Conservation (phyloP, 64 coral and sea anemone genomes). For the Montipora efflorescens region DNA sequence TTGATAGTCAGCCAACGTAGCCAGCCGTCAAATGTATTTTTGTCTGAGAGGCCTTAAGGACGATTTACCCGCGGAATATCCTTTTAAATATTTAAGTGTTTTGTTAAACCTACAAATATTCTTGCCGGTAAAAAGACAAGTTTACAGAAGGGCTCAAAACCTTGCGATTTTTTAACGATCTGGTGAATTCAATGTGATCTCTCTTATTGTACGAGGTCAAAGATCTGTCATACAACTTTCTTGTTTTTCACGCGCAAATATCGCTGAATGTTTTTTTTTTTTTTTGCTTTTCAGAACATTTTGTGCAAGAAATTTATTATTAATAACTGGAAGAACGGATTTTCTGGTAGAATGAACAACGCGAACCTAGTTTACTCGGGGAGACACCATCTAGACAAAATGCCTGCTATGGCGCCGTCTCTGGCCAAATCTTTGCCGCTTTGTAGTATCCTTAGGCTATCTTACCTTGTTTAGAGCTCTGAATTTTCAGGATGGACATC, state of each 20-base stretch:
- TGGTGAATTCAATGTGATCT: neutral
- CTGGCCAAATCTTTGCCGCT: neutral
- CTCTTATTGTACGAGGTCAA: neutral
- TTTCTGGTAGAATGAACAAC: neutral
- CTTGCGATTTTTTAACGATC: neutral
- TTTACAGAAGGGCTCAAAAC: neutral
- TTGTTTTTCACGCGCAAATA: neutral
- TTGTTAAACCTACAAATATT: neutral
- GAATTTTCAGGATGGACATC: constrained; percentile 24
- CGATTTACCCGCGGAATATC: neutral
- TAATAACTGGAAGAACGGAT: neutral
- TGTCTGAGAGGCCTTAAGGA: neutral
- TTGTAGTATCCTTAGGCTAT: neutral
- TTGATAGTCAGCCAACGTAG: no score
- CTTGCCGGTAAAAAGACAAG: neutral
- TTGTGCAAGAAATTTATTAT: neutral
- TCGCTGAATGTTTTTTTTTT: neutral
- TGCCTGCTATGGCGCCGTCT: no score
- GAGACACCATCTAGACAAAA: no score
- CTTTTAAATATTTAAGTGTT: neutral
- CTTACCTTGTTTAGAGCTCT: constrained; percentile 34
- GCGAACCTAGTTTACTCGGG: no score
- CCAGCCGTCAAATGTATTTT: neutral
- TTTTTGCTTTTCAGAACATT: neutral
- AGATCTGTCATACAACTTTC: neutral